Conservation (phyloP, 2,888 invertebrate genomes). For the Micoletzkya japonica region DNA sequence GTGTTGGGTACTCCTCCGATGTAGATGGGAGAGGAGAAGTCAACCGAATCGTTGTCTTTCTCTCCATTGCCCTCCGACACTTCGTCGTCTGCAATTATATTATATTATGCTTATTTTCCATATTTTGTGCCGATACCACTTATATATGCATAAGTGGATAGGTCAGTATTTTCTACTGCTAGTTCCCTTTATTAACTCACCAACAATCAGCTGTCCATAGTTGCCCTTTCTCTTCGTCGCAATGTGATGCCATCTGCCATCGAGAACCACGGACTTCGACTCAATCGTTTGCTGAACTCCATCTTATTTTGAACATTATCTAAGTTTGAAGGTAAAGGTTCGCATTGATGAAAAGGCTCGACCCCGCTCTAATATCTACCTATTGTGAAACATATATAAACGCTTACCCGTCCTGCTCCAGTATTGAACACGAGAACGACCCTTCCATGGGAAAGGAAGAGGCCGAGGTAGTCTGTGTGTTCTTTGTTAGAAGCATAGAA, state of each 20-base stretch:
- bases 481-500: slow-evolving; percentile 75
- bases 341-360: too few relatives aligned
- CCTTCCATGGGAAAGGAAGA: slow-evolving; percentile 85
- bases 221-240: slow-evolving; percentile 53
- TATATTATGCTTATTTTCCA: not conserved
- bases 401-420: slow-evolving; percentile 69
- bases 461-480: slow-evolving; percentile 77
- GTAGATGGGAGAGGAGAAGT: slow-evolving; percentile 64
- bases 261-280: slow-evolving; percentile 47
- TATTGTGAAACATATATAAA: not conserved
- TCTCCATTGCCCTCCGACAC: slow-evolving; percentile 18
- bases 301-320: not conserved
- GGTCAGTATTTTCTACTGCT: slow-evolving; percentile 4
- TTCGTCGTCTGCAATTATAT: slow-evolving; percentile 19
- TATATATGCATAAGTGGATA: not conserved
- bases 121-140: slow-evolving; percentile 38
- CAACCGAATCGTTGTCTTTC: slow-evolving; percentile 43
- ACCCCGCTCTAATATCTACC: too few relatives aligned
- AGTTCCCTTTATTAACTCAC: slow-evolving; percentile 58
- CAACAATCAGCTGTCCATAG: slow-evolving; percentile 62
- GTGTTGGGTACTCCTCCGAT: slow-evolving; percentile 65
- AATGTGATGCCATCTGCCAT: slow-evolving; percentile 61
- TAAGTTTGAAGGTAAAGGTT: too few relatives aligned
- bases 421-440: slow-evolving; percentile 83
- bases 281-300: slow-evolving; percentile 36